Evolutionary conservation across 2,797 vertebrate species (phyloP).

Genomic region (Pipistrellus nathusii): DNA sequence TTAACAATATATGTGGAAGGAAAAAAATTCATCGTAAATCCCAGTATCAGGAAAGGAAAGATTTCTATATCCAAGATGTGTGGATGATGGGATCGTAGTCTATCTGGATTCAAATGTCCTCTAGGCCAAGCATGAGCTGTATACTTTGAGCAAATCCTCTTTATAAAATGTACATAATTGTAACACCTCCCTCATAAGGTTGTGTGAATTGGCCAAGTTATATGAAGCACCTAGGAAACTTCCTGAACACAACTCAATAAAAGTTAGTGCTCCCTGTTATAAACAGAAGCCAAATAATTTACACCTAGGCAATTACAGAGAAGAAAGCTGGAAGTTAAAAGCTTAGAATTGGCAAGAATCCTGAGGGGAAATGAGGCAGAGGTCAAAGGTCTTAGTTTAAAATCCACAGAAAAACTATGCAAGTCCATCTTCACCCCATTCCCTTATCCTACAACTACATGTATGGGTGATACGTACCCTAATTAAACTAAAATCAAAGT

Average conservation of each 20-base stretch:
- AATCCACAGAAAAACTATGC: not conserved
- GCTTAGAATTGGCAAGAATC: not conserved
- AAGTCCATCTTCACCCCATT: not conserved
- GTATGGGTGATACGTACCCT: fast-evolving
- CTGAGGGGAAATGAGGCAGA: not conserved
- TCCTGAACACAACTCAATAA: conserved; percentile 2
- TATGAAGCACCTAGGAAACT: not conserved
- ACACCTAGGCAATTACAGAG: not conserved
- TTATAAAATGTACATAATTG: not conserved
- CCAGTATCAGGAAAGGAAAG: not conserved
- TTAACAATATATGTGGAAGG: not conserved
- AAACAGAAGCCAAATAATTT: conserved; percentile 33
- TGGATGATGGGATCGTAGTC: not conserved
- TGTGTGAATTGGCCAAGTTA: not conserved
- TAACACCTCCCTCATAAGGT: not conserved
- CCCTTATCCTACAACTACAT: not conserved
- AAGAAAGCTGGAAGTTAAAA: not conserved
- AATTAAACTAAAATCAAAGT: not conserved
- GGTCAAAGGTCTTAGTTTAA: not conserved
- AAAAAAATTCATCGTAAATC: conserved; percentile 23
- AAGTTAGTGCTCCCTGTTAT: not conserved
- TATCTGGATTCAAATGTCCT: not conserved
- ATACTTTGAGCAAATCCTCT: not conserved
- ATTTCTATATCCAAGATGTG: not conserved
- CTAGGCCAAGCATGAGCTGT: not conserved